These are phyloP conservation scores for Volucella zonaria DNA, from an alignment of 2,888 invertebrate genomes.

Conservation along the genomic window DNA sequence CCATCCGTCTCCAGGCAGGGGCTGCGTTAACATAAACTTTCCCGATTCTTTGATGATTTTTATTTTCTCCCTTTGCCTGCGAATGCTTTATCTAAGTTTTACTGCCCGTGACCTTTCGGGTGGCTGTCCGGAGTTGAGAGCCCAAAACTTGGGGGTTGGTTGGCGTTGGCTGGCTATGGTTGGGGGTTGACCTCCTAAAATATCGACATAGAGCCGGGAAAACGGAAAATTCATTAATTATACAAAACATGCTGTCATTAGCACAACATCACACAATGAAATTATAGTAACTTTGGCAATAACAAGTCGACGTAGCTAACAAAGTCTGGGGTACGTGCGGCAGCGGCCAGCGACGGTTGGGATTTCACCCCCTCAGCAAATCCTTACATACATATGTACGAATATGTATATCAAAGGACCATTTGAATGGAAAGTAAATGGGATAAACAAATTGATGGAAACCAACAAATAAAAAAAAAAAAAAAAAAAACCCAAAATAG, in stretches of 20 bases:
- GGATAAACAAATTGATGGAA: slow-evolving; percentile 20
- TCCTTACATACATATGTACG: neutral
- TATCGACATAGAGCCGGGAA: slow-evolving; percentile 52
- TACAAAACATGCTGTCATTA: slow-evolving; percentile 73
- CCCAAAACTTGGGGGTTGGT: too few relatives aligned
- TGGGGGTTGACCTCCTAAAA: slow-evolving; percentile 8
- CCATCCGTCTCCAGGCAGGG: slow-evolving; percentile 6
- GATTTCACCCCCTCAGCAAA: neutral
- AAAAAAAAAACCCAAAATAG: neutral
- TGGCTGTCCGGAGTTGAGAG: neutral
- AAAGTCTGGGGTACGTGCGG: neutral
- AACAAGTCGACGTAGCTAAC: slow-evolving; percentile 46
- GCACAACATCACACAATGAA: slow-evolving; percentile 70
- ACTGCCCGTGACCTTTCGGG: slow-evolving; percentile 43
- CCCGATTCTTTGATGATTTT: slow-evolving; percentile 27
- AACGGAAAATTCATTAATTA: slow-evolving; percentile 70
- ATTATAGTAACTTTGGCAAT: slow-evolving; percentile 72
- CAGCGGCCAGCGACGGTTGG: neutral
- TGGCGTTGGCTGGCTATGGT: neutral
- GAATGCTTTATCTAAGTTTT: slow-evolving; percentile 56
- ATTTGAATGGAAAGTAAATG: slow-evolving; percentile 45
- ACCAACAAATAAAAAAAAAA: neutral
- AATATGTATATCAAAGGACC: slow-evolving; percentile 35
- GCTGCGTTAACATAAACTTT: slow-evolving; percentile 53
- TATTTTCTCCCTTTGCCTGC: slow-evolving; percentile 3